Percentiles rank a stretch among this genome's conserved stretches.
phyloP scores from a whole-genome alignment of 2,888 invertebrate genomes.

The Schizaphis graminum region DNA sequence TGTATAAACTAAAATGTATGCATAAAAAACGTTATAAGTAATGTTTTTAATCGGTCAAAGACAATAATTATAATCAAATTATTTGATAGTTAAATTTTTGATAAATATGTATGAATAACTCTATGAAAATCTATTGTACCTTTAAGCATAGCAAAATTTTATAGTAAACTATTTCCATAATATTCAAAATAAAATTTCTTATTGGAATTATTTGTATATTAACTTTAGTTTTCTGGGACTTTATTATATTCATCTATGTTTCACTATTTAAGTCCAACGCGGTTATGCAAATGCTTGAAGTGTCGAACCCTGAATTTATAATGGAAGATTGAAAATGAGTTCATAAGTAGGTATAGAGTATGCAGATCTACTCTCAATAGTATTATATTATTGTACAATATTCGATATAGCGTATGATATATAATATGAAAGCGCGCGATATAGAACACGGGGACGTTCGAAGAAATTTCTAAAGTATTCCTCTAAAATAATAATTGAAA shows the following conservation, averaged over 20 bases:
- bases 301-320: background rate
- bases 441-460: background rate
- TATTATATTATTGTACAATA: background rate
- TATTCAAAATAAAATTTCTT: background rate
- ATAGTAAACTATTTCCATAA: background rate
- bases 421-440: no score
- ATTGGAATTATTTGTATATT: background rate
- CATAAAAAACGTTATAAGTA: background rate
- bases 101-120: background rate
- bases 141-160: background rate
- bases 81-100: background rate
- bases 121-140: background rate
- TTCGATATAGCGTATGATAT: background rate
- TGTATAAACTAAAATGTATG: background rate
- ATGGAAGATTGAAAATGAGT: background rate
- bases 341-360: background rate
- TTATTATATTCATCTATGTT: background rate
- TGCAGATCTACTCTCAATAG: background rate
- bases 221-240: background rate
- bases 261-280: background rate
- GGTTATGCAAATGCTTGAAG: background rate
- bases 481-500: conserved; percentile 62
- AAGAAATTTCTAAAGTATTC: conserved; percentile 59
- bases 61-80: no score
- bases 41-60: background rate